Evolutionary conservation across 2,888 invertebrate genomes (phyloP), one percentile per base, ranked within the genome.

Genomic region (Drosophila vallismaia): DNA sequence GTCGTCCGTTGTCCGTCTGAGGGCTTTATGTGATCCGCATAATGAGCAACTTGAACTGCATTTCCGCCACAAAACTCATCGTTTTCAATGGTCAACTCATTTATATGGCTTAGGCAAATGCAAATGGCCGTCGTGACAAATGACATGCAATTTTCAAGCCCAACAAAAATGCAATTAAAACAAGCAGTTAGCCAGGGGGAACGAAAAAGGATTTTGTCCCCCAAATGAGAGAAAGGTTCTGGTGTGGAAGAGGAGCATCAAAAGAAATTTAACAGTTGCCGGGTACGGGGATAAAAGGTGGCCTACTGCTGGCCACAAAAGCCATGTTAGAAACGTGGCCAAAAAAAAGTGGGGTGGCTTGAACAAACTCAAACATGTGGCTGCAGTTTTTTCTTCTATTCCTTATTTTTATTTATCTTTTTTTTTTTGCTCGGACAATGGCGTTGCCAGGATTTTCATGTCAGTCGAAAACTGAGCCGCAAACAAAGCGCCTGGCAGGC

Each of bases 21-120:
- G 38, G 46, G 46, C 46, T 31, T 60, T 48, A 49, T 66, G 33
- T 68, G 54, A 54, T 54, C 55, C 54, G 48, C 66, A 66, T 68
- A 66, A 66, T 67, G 66, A 50, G 44, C 44, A 67, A 36, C 71
- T 68, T 48, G 33, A 53, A 57, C 51, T 73, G 74, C 71, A 64
- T 57, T 64, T 56, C 12, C 62, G 51, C 40, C 12, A 26, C 53
- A 45, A 57, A 56, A 53, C 55, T 36, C 40, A 50, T 59, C 31
- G 53, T 46, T 52, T 70, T 48, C 33, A 46, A 51, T 40, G 46
- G 51, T 55, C 58, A 74, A 29, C 85, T 81, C 83, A 87, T 83
- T 83, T 82, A 87, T 83, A 82, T 79, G 72, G 83, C 79, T 83
- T 83, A 88, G 82, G 76, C 68, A 68, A 87, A 87, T 79, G 86